These are phyloP conservation scores for Drosophila cognata DNA, from an alignment of 2,888 invertebrate species.

Conservation along the genomic window DNA sequence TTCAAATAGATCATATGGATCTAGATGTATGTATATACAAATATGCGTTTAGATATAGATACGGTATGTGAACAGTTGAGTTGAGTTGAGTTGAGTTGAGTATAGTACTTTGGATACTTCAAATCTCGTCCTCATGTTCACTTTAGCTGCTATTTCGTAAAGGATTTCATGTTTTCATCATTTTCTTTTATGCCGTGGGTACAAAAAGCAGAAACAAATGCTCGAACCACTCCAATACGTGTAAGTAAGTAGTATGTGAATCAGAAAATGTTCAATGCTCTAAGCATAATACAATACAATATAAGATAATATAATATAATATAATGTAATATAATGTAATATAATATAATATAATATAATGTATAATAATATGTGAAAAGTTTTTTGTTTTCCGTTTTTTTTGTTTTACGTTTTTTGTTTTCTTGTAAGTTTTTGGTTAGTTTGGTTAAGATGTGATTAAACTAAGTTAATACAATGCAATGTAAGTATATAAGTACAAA, in stretches of 20 bases:
- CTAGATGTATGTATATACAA: conserved; percentile 23
- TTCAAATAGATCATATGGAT: background rate
- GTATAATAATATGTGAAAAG: conserved; percentile 33
- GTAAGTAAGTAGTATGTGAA: conserved; percentile 22
- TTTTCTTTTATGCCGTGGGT: conserved; percentile 5
- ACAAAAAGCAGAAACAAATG: conserved; percentile 41
- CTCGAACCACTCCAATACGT: conserved; percentile 36
- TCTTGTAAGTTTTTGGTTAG: conserved; percentile 12
- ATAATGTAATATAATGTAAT: conserved; percentile 30
- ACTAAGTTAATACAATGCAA: conserved; percentile 52
- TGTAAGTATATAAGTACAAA: conserved; percentile 49
- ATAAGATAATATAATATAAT: conserved; percentile 35
- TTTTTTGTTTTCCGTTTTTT: conserved; percentile 3
- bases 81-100: conserved; percentile 14
- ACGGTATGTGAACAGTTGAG: conserved; percentile 26
- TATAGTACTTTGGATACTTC: conserved; percentile 22
- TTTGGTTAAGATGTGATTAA: conserved; percentile 39
- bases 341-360: conserved; percentile 1
- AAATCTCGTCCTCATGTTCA: conserved; percentile 19
- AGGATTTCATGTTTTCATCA: background rate
- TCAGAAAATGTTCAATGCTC: conserved; percentile 41
- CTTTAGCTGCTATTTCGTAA: conserved; percentile 24
- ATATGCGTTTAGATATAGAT: conserved; percentile 18
- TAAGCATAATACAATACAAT: conserved; percentile 56
- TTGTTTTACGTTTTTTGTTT: background rate